Base-by-base conservation (phyloP, 64 coral and sea anemone species). In the Montipora sp. region DNA sequence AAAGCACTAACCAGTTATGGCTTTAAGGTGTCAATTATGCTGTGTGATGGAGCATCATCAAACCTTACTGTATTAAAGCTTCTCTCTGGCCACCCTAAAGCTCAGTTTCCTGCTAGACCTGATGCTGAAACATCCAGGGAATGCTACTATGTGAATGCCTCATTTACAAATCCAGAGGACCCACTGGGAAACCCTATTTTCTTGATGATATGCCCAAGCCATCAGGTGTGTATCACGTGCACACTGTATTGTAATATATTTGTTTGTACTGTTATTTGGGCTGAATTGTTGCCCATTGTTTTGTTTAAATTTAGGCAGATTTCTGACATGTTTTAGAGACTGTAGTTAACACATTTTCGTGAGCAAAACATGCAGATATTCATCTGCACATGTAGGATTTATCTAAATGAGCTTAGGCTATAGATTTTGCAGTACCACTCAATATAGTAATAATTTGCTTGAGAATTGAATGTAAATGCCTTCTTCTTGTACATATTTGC, bases 131-230 rank as follows among this genome's bases (percentile, higher is more conserved):
- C 72, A 60, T 15, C 47, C 3, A 68, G 27, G 27, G 55, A 15
- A 48, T 16, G 55, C 4, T 90, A 68, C 7, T 69, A 48, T 71
- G 58, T 80, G 19, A 18, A 80, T 68, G 59, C 59, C 4, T 90
- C 58, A 2, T 90, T 80, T 69, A 15, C 59, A 22, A 90, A 90
- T 70, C 88, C 88, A 47, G 88, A 90, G 59, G 87, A 89, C 58
- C 51, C 87, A 61, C 2, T n/a, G 55, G 73, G 72, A 7, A 77
- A 11, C 8, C 73, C 73, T 10, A 5, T 67, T 19, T 90, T 90
- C 55, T 9, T 80, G 46, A 80, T 90, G 75, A 90, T 90, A 6
- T 81, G 79, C 23, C 79, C 88, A 68, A 89, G 87, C 22, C 73
- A 89, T 47, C 87, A 65, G 87, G 13, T 57, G 13, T 36, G 61